Conservation (phyloP, 2,888 invertebrate species). For the Ernsta delagoae region DNA sequence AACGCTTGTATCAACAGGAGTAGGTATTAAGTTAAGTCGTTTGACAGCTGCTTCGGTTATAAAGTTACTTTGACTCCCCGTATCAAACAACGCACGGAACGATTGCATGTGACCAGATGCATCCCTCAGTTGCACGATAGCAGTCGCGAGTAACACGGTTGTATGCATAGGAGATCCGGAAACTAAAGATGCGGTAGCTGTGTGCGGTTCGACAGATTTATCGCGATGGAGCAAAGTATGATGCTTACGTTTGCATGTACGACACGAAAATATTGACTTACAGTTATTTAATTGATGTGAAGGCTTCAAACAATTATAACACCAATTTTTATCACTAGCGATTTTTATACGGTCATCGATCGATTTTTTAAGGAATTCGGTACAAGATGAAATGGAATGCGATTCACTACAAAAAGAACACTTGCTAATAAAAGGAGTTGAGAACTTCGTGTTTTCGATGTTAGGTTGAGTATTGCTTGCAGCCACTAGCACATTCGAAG, state of each 20-base stretch:
- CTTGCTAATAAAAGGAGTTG: neutral
- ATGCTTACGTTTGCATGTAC: conserved; percentile 24
- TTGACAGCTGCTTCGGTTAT: conserved; percentile 26
- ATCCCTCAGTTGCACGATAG: conserved; percentile 20
- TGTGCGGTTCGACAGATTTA: conserved; percentile 9
- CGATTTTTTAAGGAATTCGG: conserved; percentile 22
- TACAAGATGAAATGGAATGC: conserved; percentile 23
- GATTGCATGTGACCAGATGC: conserved; percentile 26
- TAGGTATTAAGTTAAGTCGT: neutral
- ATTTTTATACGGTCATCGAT: conserved; percentile 28
- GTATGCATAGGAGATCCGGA: conserved; percentile 7
- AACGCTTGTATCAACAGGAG: neutral
- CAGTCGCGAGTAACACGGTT: conserved; percentile 29
- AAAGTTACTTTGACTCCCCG: conserved; percentile 34
- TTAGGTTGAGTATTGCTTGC: neutral
- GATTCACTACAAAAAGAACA: conserved; percentile 11
- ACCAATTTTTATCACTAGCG: conserved; percentile 17
- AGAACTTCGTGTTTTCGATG: neutral
- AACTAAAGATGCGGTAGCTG: conserved; percentile 13
- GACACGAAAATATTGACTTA: conserved; percentile 22
- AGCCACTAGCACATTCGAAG: neutral
- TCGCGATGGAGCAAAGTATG: conserved; percentile 29
- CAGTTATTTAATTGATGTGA: conserved; percentile 23
- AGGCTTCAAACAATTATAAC: conserved; percentile 25
- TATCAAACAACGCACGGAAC: conserved; percentile 31